These are phyloP conservation scores for Malacoraja senta DNA, from an alignment of 2,797 vertebrate genomes.

Conservation along the genomic window DNA sequence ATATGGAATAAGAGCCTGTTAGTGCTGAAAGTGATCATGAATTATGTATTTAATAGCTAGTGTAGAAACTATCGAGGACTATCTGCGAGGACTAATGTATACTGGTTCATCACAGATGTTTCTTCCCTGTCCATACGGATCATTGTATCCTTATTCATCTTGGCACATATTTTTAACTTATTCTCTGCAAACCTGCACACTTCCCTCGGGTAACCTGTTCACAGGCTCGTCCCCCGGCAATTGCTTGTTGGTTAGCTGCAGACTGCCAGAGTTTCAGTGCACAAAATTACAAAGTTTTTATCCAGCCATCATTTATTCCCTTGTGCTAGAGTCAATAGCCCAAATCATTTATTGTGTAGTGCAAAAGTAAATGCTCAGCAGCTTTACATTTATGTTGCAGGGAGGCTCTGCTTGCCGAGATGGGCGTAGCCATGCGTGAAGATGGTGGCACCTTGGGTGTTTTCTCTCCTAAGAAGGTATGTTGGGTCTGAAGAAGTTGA, in stretches of 20 bases:
- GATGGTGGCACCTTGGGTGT: slow-evolving; percentile 93
- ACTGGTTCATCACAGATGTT: neutral
- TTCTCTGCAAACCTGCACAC: neutral
- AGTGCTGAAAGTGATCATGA: neutral
- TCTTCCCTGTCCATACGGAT: neutral
- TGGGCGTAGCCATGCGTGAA: slow-evolving; percentile 96
- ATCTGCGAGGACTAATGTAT: neutral
- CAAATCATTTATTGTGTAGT: neutral
- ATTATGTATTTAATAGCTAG: no score
- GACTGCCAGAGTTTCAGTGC: neutral
- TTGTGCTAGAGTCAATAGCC: neutral
- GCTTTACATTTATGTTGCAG: slow-evolving; percentile 52
- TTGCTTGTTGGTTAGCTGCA: neutral
- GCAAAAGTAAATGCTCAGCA: neutral
- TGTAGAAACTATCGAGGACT: no score
- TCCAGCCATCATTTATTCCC: neutral
- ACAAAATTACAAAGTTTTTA: neutral
- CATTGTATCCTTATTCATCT: neutral
- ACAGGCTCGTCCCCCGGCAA: neutral
- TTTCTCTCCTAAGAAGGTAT: slow-evolving; percentile 96
- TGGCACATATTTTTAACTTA: neutral
- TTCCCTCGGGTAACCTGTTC: neutral
- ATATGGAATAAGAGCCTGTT: neutral
- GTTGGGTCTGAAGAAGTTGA: slow-evolving; percentile 31
- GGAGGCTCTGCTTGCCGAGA: slow-evolving; percentile 90